Conservation (phyloP, 2,113 vertebrate genomes). For the Catharus minimus region DNA sequence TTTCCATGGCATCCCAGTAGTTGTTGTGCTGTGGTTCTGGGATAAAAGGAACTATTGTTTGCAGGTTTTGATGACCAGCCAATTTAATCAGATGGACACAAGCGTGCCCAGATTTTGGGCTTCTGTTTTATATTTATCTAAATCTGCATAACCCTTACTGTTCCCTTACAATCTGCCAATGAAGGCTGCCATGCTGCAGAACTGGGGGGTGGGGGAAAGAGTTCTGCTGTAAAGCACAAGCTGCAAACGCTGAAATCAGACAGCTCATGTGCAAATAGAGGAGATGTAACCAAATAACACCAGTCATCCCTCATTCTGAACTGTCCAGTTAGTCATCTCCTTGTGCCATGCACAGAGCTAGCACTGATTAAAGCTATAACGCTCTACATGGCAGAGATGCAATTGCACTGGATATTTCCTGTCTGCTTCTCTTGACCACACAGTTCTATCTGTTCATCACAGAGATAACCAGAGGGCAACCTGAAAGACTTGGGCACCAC, state of each 20-base stretch:
- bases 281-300: not conserved
- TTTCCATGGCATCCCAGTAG: not conserved
- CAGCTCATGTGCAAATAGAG: not conserved
- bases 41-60: slow-evolving; percentile 31
- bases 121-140: slow-evolving; percentile 3
- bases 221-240: not conserved
- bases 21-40: not conserved
- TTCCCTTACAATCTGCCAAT: not conserved
- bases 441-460: not conserved
- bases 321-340: not conserved
- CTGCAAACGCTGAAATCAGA: not conserved
- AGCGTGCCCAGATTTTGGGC: not conserved
- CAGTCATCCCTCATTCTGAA: not conserved
- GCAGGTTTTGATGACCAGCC: slow-evolving; percentile 14
- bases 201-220: not conserved
- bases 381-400: not conserved
- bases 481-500: not conserved
- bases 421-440: not conserved
- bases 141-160: slow-evolving; percentile 14
- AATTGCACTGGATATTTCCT: not conserved
- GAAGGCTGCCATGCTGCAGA: not conserved
- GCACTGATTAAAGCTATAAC: not conserved
- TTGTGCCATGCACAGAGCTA: not conserved
- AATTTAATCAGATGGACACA: slow-evolving; percentile 11
- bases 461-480: not conserved